Percentiles rank a stretch among this genome's conserved stretches.
phyloP scores from a whole-genome alignment of 2,113 vertebrate species.

The Sinosuthora webbiana region DNA sequence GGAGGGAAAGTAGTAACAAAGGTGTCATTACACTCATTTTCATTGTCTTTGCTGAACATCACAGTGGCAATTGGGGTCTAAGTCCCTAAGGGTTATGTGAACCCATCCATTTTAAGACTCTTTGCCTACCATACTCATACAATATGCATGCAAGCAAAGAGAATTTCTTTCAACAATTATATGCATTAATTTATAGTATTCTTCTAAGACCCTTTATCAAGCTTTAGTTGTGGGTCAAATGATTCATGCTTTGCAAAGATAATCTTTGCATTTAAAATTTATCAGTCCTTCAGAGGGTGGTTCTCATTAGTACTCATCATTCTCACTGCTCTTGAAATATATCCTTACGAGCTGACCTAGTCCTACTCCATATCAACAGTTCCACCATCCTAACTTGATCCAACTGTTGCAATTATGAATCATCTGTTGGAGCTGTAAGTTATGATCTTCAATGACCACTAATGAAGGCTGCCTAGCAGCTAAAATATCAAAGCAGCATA shows the following conservation, averaged over 20 bases:
- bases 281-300: background rate
- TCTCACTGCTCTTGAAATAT: slow-evolving; percentile 48
- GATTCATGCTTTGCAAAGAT: slow-evolving; percentile 43
- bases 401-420: slow-evolving; percentile 42
- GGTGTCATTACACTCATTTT: background rate
- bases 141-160: background rate
- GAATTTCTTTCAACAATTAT: background rate
- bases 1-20: background rate
- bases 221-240: slow-evolving; percentile 46
- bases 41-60: background rate
- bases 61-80: background rate
- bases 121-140: background rate
- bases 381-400: background rate
- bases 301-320: slow-evolving; percentile 44
- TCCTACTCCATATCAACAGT: background rate
- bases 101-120: background rate
- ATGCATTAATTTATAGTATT: slow-evolving; percentile 13
- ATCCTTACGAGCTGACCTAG: background rate
- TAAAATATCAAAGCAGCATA: slow-evolving; percentile 67
- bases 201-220: slow-evolving; percentile 14
- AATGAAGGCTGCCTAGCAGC: slow-evolving; percentile 53
- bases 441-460: slow-evolving; percentile 28
- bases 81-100: background rate
- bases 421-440: background rate
- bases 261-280: slow-evolving; percentile 48